Conservation (phyloP, 2,888 invertebrate species). For the Mythimna pallens region DNA sequence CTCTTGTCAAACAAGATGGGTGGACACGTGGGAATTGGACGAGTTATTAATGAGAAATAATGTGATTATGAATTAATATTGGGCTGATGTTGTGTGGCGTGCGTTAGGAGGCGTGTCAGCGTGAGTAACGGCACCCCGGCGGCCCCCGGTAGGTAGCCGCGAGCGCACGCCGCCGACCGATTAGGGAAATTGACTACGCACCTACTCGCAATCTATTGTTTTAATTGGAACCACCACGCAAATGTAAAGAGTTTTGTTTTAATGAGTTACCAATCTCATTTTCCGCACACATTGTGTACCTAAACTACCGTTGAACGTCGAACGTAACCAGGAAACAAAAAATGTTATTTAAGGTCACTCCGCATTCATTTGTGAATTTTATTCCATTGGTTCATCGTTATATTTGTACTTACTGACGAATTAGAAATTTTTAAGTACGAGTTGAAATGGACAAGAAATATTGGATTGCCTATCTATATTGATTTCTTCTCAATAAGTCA, state of each 20-base stretch:
- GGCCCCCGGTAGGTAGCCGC: constrained; percentile 84
- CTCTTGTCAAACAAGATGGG: constrained; percentile 36
- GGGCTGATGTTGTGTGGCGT: constrained; percentile 62
- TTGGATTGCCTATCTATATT: neutral
- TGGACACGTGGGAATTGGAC: constrained; percentile 10
- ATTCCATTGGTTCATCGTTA: constrained; percentile 33
- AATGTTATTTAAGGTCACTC: constrained; percentile 51
- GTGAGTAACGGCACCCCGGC: constrained; percentile 81
- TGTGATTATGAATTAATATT: constrained; percentile 51
- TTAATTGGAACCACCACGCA: constrained; percentile 73
- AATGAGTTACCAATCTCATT: constrained; percentile 70
- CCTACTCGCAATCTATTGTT: constrained; percentile 75
- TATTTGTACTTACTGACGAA: constrained; percentile 9
- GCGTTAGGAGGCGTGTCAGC: constrained; percentile 82
- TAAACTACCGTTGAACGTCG: constrained; percentile 46
- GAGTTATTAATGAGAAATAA: constrained; percentile 36
- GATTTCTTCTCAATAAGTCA: neutral
- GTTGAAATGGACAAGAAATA: constrained; percentile 1
- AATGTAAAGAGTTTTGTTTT: constrained; percentile 68
- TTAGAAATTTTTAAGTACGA: constrained; percentile 7
- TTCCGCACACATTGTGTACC: constrained; percentile 57
- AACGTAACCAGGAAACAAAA: constrained; percentile 61
- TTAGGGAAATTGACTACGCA: constrained; percentile 82
- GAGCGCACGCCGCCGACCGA: constrained; percentile 74
- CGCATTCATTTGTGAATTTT: constrained; percentile 37